These are phyloP conservation scores for Apeltes quadracus DNA, from an alignment of 2,113 vertebrate genomes.

Conservation along the genomic window DNA sequence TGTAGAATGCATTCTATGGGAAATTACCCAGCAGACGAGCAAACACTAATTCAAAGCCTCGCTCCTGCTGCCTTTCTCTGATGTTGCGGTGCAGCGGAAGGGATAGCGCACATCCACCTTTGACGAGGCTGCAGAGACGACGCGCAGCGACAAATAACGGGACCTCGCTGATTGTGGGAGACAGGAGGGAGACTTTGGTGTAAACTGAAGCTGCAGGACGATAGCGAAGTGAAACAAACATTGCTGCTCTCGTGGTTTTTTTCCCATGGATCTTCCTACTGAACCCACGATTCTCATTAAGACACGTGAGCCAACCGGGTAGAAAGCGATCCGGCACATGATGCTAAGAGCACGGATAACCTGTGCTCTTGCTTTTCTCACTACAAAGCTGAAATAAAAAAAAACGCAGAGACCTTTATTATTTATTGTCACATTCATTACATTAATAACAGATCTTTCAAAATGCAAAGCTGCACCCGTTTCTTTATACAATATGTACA, in stretches of 20 bases:
- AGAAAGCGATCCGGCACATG: constrained; percentile 46
- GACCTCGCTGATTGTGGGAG: constrained; percentile 66
- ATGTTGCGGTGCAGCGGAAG: constrained; percentile 27
- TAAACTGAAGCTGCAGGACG: constrained; percentile 52
- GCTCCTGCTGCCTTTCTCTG: constrained; percentile 7
- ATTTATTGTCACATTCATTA: constrained; percentile 48
- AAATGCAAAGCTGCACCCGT: constrained; percentile 10
- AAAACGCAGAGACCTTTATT: background rate
- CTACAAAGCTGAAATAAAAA: constrained; percentile 26
- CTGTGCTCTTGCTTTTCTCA: constrained; percentile 14
- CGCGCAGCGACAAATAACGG: constrained; percentile 70
- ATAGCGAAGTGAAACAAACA: constrained; percentile 61
- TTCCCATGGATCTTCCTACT: background rate
- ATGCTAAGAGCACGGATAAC: constrained; percentile 38
- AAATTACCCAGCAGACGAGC: constrained; percentile 36
- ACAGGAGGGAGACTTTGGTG: constrained; percentile 66
- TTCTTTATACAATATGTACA: constrained; percentile 60
- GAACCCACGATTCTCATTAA: constrained; percentile 54
- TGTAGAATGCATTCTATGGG: background rate
- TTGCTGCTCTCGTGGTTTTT: constrained; percentile 38
- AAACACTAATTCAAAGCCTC: constrained; percentile 27
- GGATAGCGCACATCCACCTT: constrained; percentile 38
- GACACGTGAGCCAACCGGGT: constrained; percentile 45
- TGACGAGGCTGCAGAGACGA: constrained; percentile 66
- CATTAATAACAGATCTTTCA: constrained; percentile 10